phyloP scores from a whole-genome alignment of 2,113 vertebrate species.

The Sinosuthora webbiana region DNA sequence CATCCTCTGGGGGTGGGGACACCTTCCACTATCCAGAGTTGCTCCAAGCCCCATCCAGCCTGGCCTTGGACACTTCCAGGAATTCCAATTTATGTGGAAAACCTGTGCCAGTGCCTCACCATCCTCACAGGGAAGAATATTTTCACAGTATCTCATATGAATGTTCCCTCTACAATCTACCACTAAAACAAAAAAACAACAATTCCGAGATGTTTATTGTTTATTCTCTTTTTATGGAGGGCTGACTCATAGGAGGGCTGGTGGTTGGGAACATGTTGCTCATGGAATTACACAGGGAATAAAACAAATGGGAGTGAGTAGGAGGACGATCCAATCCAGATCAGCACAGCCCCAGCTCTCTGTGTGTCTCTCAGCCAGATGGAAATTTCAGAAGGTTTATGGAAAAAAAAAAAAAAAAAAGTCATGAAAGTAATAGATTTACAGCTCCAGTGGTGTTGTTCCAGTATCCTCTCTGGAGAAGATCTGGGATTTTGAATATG shows the following conservation, averaged over 20 bases:
- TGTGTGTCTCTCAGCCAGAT: neutral
- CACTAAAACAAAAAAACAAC: neutral
- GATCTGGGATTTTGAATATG: neutral
- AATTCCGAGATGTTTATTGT: neutral
- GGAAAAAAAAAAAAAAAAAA: neutral
- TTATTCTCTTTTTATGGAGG: neutral
- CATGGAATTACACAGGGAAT: neutral
- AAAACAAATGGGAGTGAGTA: neutral
- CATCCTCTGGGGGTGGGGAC: neutral
- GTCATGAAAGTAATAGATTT: neutral
- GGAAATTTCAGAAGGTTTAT: neutral
- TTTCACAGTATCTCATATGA: neutral
- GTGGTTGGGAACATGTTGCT: neutral
- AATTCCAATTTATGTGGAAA: neutral
- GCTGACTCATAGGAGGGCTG: neutral
- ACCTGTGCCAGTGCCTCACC: neutral
- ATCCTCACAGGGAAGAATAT: neutral
- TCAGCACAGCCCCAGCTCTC: neutral
- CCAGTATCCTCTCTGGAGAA: neutral
- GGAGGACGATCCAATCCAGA: neutral
- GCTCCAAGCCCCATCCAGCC: neutral
- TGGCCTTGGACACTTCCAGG: neutral
- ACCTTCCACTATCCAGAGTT: neutral
- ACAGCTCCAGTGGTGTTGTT: neutral
- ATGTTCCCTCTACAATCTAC: neutral